Percentiles rank a stretch among this genome's conserved stretches.
Conservation (phyloP, 2,888 invertebrate species). For the Tipula confusa region DNA sequence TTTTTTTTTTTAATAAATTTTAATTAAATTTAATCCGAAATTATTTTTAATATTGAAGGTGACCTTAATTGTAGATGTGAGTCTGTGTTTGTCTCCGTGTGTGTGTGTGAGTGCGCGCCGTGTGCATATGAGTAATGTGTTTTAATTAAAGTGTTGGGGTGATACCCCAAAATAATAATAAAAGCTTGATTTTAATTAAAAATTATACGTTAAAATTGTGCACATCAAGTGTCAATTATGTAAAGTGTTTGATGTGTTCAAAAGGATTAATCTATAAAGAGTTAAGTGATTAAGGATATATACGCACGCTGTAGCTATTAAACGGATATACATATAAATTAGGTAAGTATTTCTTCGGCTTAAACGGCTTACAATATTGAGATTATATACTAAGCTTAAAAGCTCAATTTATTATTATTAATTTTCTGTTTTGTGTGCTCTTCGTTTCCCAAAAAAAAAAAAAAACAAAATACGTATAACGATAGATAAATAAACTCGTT, state of each 20-base stretch:
- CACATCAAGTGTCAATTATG: not conserved
- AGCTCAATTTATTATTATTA: not conserved
- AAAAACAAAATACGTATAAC: no score
- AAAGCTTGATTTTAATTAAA: not conserved
- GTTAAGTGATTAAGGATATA: not conserved
- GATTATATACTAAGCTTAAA: not conserved
- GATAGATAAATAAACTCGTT: not conserved
- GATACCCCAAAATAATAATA: not conserved
- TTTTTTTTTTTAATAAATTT: not conserved
- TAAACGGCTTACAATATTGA: not conserved
- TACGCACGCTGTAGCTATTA: not conserved
- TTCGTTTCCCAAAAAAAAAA: not conserved
- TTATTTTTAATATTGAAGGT: not conserved
- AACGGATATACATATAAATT: not conserved
- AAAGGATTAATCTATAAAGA: not conserved
- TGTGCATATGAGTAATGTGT: not conserved
- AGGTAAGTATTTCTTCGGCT: not conserved
- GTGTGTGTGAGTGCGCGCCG: not conserved
- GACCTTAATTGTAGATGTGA: not conserved
- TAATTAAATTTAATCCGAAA: not conserved
- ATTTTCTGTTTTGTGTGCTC: not conserved
- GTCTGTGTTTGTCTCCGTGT: not conserved
- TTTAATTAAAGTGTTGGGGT: not conserved
- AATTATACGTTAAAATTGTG: not conserved
- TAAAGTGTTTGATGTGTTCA: not conserved